phyloP scores from a whole-genome alignment of 2,797 vertebrate species.

The Mastacembelus armatus region DNA sequence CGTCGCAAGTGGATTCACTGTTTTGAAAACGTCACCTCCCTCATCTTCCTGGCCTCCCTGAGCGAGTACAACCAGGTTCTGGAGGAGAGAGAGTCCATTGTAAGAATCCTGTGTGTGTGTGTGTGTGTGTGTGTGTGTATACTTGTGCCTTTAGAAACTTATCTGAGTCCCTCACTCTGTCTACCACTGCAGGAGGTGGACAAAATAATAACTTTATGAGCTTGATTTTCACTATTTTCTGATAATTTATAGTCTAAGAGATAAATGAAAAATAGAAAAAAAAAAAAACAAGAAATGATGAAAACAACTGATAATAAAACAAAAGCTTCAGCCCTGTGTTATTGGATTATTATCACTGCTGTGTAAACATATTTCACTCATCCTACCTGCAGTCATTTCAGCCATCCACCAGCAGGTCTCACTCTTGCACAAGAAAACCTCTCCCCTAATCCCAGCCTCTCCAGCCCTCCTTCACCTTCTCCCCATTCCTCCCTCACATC shows the following conservation, averaged over 20 bases:
- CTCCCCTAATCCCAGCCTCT: background rate
- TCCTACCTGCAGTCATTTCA: conserved; percentile 16
- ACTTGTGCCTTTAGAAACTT: too few relatives aligned
- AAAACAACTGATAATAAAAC: too few relatives aligned
- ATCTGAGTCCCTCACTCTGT: background rate
- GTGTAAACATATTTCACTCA: too few relatives aligned
- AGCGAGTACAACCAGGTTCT: conserved; percentile 88
- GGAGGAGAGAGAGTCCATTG: conserved; percentile 84
- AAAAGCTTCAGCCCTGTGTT: too few relatives aligned
- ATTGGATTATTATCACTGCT: too few relatives aligned
- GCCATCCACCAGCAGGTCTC: conserved; percentile 65
- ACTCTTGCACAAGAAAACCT: conserved; percentile 50
- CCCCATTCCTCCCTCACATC: conserved; percentile 26
- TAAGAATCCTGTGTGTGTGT: conserved; percentile 61
- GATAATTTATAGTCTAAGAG: too few relatives aligned
- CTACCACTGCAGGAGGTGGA: too few relatives aligned
- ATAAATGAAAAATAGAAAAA: too few relatives aligned
- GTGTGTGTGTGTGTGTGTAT: background rate
- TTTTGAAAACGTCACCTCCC: conserved; percentile 87
- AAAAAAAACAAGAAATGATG: too few relatives aligned
- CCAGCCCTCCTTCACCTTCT: background rate
- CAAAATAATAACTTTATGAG: too few relatives aligned
- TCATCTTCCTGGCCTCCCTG: conserved; percentile 88
- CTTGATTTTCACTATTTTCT: too few relatives aligned
- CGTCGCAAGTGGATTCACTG: conserved; percentile 89